Conservation (phyloP, 2,113 vertebrate species). For the Zosterops japonicus region DNA sequence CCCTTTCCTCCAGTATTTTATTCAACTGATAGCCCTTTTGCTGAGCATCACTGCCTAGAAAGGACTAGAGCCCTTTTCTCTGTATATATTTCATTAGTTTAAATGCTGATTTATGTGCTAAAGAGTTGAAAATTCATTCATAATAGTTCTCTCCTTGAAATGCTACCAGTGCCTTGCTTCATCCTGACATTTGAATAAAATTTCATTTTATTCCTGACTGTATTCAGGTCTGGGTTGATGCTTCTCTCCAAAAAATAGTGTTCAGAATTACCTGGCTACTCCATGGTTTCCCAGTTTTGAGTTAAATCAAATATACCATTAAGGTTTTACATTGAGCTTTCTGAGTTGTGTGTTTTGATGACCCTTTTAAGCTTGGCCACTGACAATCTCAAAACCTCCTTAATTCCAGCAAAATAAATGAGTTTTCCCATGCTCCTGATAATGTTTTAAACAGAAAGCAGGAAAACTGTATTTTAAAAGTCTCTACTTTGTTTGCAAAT, state of each 20-base stretch:
- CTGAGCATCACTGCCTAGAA: not conserved
- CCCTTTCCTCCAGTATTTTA: conserved; percentile 25
- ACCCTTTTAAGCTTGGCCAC: not conserved
- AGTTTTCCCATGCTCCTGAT: not conserved
- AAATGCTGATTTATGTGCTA: not conserved
- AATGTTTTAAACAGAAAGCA: not conserved
- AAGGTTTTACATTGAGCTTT: not conserved
- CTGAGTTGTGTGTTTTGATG: not conserved
- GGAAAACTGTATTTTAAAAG: not conserved
- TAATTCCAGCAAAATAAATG: not conserved
- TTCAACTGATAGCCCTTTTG: not conserved
- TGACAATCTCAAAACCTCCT: not conserved
- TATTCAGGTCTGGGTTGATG: not conserved
- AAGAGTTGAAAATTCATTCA: not conserved
- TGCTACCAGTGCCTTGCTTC: not conserved
- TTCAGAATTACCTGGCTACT: not conserved
- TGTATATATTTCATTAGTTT: not conserved
- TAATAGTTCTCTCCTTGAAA: not conserved
- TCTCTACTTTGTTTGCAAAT: not conserved
- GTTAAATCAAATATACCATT: not conserved
- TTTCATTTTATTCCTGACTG: not conserved
- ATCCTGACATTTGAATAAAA: conserved; percentile 23
- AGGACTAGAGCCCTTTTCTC: not conserved
- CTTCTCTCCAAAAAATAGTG: not conserved
- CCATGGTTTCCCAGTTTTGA: not conserved